Base-by-base conservation (phyloP, 2,888 invertebrate genomes). In the Dicyrtomina minuta region DNA sequence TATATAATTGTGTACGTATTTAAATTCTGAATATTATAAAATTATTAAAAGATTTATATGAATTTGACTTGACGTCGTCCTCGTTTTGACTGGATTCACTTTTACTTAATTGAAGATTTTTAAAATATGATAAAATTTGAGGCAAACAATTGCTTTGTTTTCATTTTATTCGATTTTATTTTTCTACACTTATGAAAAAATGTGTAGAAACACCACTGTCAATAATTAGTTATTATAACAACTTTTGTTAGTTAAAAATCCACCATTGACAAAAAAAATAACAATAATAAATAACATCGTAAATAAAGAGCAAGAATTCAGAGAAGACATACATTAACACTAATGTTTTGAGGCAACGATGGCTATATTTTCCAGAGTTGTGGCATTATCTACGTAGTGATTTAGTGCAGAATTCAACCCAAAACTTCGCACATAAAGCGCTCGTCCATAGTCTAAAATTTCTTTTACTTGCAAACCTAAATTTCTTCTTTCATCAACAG, bases 291-390 rank as follows among this genome's bases (percentile, higher is more conserved):
- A 51, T 51, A 22, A 51, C 10, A 51, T 22, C 17, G 15, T 46
- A 46, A 22, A 17, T 17, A 51, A 51, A 22, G 8, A 51, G n/a
- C 10, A 2, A 22, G 8, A 51, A 22, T 17, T 3, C 33, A 33
- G 33, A 33, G 8, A 33, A 33, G 8, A 33, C 33, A 33, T 33
- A 3, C 4, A 33, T 5, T 33, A 33, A 33, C 33, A 33, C 33
- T 33, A 33, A 8, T 33, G 33, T 33, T 8, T 33, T 33, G 22
- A 55, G 24, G 65, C 75, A 12, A 77, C 62, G 22, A 77, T 74
- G 5, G 75, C 75, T 0, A 73, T 70, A 55, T 75, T 78, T 68
- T 78, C 77, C 15, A 71, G 56, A 0, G 77, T 78, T 17, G 74
- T 74, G 0, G 46, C n/a, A 1, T 49, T 55, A 43, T 75, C 74